Conservation (phyloP, 2,113 vertebrate species). For the Salvelinus alpinus region DNA sequence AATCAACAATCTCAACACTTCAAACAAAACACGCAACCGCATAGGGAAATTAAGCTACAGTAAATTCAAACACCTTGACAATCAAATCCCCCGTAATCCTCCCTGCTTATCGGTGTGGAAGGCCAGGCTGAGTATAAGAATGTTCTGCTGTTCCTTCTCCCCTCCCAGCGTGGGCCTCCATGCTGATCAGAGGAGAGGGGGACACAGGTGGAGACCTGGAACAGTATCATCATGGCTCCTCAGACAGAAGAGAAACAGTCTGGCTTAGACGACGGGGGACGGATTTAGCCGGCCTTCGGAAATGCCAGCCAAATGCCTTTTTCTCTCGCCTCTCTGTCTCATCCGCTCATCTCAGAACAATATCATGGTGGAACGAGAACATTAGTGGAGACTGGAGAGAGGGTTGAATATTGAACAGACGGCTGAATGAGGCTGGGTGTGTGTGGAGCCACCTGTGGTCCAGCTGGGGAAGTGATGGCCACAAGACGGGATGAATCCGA, state of each 20-base stretch:
- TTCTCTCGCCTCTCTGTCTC: slow-evolving; percentile 26
- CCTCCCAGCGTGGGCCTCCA: slow-evolving; percentile 51
- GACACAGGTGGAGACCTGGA: slow-evolving; percentile 75
- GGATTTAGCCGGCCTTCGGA: slow-evolving; percentile 58
- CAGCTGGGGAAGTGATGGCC: slow-evolving; percentile 54
- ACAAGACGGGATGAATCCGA: slow-evolving; percentile 20
- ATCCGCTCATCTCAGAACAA: slow-evolving; percentile 52
- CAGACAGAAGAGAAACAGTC: slow-evolving; percentile 62
- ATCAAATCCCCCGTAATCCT: slow-evolving; percentile 62
- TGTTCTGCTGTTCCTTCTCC: slow-evolving; percentile 68
- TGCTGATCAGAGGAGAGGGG: slow-evolving; percentile 61
- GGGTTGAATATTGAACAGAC: slow-evolving; percentile 11
- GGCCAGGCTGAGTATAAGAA: slow-evolving; percentile 49
- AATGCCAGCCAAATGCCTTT: slow-evolving; percentile 72
- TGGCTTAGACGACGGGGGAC: slow-evolving; percentile 52
- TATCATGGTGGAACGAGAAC: slow-evolving; percentile 32
- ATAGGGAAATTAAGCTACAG: slow-evolving; percentile 40
- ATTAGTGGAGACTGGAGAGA: slow-evolving; percentile 40
- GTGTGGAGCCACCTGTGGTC: slow-evolving; percentile 66
- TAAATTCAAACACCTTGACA: slow-evolving; percentile 54
- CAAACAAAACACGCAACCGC: slow-evolving; percentile 45
- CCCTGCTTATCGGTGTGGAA: slow-evolving; percentile 63
- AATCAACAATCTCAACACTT: not conserved
- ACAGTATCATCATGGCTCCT: slow-evolving; percentile 66
- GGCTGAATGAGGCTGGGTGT: slow-evolving; percentile 57